These are phyloP conservation scores for Falco rusticolus DNA, from an alignment of 2,797 vertebrate species.

Conservation along the genomic window DNA sequence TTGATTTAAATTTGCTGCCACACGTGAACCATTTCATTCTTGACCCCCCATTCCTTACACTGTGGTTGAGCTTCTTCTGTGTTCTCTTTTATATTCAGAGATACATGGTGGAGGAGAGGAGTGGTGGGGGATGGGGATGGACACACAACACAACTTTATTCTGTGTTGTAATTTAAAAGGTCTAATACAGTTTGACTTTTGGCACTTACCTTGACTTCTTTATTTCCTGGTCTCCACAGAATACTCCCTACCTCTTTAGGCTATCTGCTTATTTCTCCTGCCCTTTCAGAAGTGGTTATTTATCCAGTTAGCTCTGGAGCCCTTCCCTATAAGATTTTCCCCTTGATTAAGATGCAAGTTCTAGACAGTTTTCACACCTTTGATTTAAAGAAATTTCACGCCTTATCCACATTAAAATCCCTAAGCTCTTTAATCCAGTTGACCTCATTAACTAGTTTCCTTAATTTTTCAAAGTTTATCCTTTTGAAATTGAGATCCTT, in stretches of 20 bases:
- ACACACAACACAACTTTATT: background rate
- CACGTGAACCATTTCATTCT: background rate
- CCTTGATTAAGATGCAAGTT: slow-evolving; percentile 68
- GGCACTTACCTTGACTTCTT: background rate
- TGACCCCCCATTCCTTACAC: background rate
- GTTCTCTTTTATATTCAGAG: background rate
- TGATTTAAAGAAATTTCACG: slow-evolving; percentile 70
- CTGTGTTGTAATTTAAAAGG: background rate
- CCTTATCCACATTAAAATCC: slow-evolving; percentile 67
- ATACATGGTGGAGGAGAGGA: background rate
- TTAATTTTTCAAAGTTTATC: slow-evolving; percentile 64
- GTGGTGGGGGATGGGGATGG: too few relatives aligned
- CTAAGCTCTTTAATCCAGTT: slow-evolving; percentile 67
- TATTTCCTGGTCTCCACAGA: background rate
- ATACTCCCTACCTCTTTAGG: background rate
- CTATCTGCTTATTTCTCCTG: background rate
- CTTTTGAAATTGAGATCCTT: slow-evolving; percentile 50
- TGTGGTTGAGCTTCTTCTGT: background rate
- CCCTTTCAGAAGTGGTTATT: slow-evolving; percentile 43
- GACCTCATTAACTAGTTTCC: slow-evolving; percentile 71
- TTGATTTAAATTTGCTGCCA: background rate
- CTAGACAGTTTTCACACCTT: slow-evolving; percentile 69
- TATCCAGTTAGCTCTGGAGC: slow-evolving; percentile 38
- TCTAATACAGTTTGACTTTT: slow-evolving; percentile 2
- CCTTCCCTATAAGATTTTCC: slow-evolving; percentile 41